A percentile compares a stretch with the other conserved stretches of the same genome.
Conservation (phyloP, 1,140 invertebrate species). For the Scaptomyza pallida region DNA sequence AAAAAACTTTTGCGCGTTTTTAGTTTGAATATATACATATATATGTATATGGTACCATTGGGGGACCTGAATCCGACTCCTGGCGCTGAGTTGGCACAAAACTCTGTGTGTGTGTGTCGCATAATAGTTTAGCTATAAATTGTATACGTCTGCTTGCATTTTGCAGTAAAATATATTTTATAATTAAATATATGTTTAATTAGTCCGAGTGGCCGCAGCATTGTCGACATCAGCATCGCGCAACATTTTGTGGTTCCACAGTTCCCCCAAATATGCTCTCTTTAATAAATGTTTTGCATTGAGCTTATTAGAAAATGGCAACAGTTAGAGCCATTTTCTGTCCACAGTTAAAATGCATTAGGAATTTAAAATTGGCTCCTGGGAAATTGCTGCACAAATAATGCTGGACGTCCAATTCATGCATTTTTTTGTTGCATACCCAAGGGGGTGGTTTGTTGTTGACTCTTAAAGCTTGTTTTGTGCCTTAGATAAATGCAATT, state of each 20-base stretch:
- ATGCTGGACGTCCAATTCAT: not conserved
- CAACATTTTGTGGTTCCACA: constrained; percentile 25
- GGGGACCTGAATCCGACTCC: constrained; percentile 30
- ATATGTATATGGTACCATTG: constrained; percentile 67
- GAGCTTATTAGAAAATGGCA: constrained; percentile 45
- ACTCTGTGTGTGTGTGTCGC: constrained; percentile 40
- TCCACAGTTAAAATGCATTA: constrained; percentile 1
- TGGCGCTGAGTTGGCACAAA: constrained; percentile 54
- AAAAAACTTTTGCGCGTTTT: constrained; percentile 68
- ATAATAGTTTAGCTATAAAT: constrained; percentile 82
- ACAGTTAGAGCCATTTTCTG: constrained; percentile 12
- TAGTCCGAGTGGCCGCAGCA: constrained; percentile 64
- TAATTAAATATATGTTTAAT: constrained; percentile 83
- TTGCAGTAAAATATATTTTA: constrained; percentile 79
- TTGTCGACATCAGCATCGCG: too few species aligned
- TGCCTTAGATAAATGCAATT: not conserved
- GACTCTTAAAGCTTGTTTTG: not conserved
- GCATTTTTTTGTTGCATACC: constrained; percentile 3
- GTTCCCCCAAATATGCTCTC: constrained; percentile 45
- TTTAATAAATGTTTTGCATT: constrained; percentile 51
- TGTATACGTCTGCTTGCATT: constrained; percentile 76
- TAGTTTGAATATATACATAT: constrained; percentile 78
- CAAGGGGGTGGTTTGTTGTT: not conserved
- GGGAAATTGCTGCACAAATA: not conserved
- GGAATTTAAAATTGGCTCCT: not conserved